Conservation (phyloP, 2,888 invertebrate species). For the Argynnis bischoffii region DNA sequence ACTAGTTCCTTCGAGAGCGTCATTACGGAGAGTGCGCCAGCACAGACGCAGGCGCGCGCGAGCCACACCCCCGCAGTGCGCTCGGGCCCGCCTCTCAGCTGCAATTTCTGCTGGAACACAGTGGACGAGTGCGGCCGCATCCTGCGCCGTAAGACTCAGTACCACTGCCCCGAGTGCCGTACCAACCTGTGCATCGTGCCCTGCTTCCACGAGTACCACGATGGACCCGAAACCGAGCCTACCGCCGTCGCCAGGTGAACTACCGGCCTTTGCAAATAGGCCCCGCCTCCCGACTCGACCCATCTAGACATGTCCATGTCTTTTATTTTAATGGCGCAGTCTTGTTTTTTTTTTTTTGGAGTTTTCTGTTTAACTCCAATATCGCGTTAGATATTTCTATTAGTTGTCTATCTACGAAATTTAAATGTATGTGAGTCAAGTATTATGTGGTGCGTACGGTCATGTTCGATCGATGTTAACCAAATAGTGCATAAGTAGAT, state of each 20-base stretch:
- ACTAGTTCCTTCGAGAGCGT: conserved; percentile 30
- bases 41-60: conserved; percentile 71
- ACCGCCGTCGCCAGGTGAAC: conserved; percentile 55
- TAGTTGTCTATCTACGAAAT: too few species aligned
- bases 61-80: conserved; percentile 92
- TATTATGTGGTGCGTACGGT: background rate
- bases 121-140: conserved; percentile 92
- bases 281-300: background rate
- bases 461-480: background rate
- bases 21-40: conserved; percentile 5
- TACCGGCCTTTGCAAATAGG: background rate
- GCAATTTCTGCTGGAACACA: conserved; percentile 96
- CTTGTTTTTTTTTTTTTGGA: too few species aligned
- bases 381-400: too few species aligned
- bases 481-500: background rate
- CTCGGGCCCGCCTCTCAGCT: conserved; percentile 92
- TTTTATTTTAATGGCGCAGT: too few species aligned
- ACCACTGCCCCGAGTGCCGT: conserved; percentile 94
- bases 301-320: background rate
- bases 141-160: conserved; percentile 92
- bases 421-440: too few species aligned
- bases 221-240: conserved; percentile 71
- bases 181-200: conserved; percentile 94
- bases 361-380: too few species aligned
- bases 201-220: conserved; percentile 93